These are phyloP conservation scores for Andrena marginata DNA, from an alignment of 2,888 invertebrate species.

Conservation along the genomic window DNA sequence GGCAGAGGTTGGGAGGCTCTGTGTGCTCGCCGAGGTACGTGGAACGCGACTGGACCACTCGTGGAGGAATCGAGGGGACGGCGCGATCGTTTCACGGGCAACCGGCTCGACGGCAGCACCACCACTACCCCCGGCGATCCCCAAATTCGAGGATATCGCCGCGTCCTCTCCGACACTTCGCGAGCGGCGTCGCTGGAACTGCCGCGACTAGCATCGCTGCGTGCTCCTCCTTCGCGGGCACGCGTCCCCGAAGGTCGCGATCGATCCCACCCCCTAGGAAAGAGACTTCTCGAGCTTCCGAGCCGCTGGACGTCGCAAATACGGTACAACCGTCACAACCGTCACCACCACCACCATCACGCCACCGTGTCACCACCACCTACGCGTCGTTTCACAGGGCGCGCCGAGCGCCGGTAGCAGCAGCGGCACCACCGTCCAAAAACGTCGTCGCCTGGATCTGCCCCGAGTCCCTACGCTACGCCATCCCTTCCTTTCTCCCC, in stretches of 20 bases:
- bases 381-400: conserved; percentile 60
- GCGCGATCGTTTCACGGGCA: conserved; percentile 25
- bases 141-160: conserved; percentile 1
- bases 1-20: no score
- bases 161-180: background rate
- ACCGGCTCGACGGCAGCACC: conserved; percentile 32
- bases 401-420: conserved; percentile 43
- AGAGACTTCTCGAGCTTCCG: background rate
- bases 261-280: conserved; percentile 58
- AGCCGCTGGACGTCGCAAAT: conserved; percentile 40
- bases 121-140: conserved; percentile 20
- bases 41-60: no score
- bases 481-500: conserved; percentile 47
- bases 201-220: conserved; percentile 21
- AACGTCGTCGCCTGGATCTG: conserved; percentile 63
- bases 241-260: conserved; percentile 67
- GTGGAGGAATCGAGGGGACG: conserved; percentile 6
- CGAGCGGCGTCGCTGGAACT: conserved; percentile 13
- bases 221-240: conserved; percentile 46
- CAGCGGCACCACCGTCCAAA: conserved; percentile 55
- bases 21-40: no score
- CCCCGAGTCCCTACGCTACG: conserved; percentile 62
- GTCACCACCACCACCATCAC: conserved; percentile 32
- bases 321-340: conserved; percentile 35
- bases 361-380: conserved; percentile 21